Conservation (phyloP, 2,797 vertebrate species). For the Pachyuromys duprasi region DNA sequence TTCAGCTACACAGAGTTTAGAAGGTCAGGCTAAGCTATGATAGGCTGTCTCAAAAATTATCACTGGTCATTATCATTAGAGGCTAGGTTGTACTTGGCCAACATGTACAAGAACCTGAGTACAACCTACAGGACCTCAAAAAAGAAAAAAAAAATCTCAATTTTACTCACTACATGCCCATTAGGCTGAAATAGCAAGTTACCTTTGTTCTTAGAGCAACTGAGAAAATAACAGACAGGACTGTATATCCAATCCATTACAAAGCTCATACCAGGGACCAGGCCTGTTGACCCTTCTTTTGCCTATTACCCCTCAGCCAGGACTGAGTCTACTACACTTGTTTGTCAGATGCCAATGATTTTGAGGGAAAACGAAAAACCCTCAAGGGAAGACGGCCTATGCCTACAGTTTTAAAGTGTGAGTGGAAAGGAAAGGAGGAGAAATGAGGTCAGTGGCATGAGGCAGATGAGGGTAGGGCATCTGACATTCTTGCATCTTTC, state of each 20-base stretch:
- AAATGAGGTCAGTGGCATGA: background rate
- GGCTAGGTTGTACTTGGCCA: background rate
- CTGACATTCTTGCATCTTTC: background rate
- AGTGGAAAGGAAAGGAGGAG: background rate
- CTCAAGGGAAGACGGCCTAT: background rate
- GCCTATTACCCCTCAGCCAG: background rate
- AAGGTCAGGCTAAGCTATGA: background rate
- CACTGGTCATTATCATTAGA: background rate
- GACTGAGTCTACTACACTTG: background rate
- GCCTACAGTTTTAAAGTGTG: background rate
- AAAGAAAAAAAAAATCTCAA: background rate
- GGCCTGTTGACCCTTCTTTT: background rate
- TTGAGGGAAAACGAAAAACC: background rate
- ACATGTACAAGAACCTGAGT: background rate
- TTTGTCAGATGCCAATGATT: background rate
- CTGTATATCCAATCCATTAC: background rate
- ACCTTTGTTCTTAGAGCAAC: conserved; percentile 9
- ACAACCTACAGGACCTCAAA: background rate
- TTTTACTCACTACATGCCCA: background rate
- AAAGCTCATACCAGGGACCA: background rate
- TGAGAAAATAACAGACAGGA: conserved; percentile 5
- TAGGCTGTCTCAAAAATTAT: background rate
- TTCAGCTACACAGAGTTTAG: background rate
- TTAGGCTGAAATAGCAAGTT: background rate
- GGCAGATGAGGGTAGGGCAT: background rate